phyloP scores from a whole-genome alignment of 53 echinoderm and acorn worm species.

The Hippasteria phrygiana region DNA sequence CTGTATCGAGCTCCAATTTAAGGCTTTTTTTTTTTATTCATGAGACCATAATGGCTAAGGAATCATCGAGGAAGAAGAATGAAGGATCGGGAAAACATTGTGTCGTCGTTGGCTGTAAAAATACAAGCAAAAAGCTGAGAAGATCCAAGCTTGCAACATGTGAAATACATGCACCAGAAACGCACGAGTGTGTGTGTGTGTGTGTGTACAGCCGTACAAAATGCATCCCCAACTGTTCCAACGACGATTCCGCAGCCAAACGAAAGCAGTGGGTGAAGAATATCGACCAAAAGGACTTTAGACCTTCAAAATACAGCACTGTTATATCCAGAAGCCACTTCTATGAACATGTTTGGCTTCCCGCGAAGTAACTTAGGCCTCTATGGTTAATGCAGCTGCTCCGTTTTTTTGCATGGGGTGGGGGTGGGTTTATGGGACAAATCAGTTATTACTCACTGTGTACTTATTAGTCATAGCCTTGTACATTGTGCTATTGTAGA shows the following conservation, averaged over 20 bases:
- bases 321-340: too few species aligned
- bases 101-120: conserved; percentile 55
- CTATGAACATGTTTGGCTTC: too few species aligned
- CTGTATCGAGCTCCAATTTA: too few species aligned
- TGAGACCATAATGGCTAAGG: background rate
- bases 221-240: conserved; percentile 50
- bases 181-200: conserved; percentile 32
- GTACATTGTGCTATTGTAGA: too few species aligned
- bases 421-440: too few species aligned
- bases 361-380: too few species aligned
- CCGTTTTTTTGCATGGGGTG: too few species aligned
- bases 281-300: conserved; percentile 59
- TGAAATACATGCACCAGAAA: conserved; percentile 54
- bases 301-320: conserved; percentile 11
- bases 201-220: conserved; percentile 58
- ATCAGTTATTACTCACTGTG: too few species aligned
- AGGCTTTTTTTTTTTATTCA: too few species aligned
- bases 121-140: conserved; percentile 58
- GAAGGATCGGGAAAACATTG: conserved; percentile 61
- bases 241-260: conserved; percentile 13
- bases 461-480: too few species aligned
- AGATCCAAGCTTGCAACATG: conserved; percentile 62
- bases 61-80: conserved; percentile 37
- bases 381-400: too few species aligned
- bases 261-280: conserved; percentile 53